Base-by-base conservation (phyloP, 2,113 vertebrate species). In the Nyctibius bracteatus region DNA sequence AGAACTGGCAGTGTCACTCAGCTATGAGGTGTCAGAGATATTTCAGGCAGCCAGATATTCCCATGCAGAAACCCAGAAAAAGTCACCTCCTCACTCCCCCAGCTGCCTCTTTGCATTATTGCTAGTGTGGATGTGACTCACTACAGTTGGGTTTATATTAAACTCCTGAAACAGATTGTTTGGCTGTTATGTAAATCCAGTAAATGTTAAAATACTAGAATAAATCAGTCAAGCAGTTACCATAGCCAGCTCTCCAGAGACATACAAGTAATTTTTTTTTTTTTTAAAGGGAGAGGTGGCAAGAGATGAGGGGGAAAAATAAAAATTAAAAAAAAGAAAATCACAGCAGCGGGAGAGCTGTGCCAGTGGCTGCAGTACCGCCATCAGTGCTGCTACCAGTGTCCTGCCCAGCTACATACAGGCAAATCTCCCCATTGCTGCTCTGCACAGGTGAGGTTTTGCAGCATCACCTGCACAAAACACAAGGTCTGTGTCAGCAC, bases 161-260 rank as follows among this genome's bases (percentile, higher is more conserved):
- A 97, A 96, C 94, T 96, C 88, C 70, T 75, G 88, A 96, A 97
- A 94, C 96, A 96, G 96, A 96, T 82, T 96, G 96, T 96, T 96
- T 92, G 92, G 83, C 96, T 96, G 95, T 96, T 95, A 96, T 82
- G 83, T 96, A 96, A 96, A 94, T 92, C 86, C 86, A 95, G 94
- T 84, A 95, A 95, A 96, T 96, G 96, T 94, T 96, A 96, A 93
- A 95, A 91, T 85, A 94, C 86, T 44, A 96, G 91, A 95, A 96
- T 94, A 95, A 79, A 86, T 92, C 96, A 94, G 88, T 78, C 86
- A 93, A 89, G 94, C 86, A 89, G 83, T 92, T 91, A 87, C 31
- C 70, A 58, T 5, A 89, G 83, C n/a, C 92, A 94, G 65, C 81
- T 89, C 83, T 81, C n/a, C 55, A 61, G 65, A 92, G 72, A 91